These are phyloP conservation scores for Drosophila mimica DNA, from an alignment of 2,888 invertebrate species.

Conservation along the genomic window DNA sequence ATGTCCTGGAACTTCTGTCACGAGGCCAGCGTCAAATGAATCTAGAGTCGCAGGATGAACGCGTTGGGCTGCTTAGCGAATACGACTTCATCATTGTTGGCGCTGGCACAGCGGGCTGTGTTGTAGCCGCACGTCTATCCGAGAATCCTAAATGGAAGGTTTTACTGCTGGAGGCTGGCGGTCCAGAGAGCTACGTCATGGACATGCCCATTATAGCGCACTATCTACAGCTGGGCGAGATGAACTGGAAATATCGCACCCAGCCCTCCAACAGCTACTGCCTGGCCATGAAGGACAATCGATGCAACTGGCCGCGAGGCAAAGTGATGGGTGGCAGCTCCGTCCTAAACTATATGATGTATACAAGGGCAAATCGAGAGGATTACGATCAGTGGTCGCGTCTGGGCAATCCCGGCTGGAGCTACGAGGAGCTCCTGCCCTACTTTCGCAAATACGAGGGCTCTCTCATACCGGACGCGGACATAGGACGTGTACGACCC, in stretches of 20 bases:
- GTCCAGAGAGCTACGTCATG: constrained; percentile 89
- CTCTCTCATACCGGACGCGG: constrained; percentile 86
- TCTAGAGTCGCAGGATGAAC: constrained; percentile 73
- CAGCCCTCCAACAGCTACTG: constrained; percentile 90
- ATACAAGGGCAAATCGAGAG: constrained; percentile 88
- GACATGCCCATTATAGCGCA: constrained; percentile 90
- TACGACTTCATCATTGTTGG: constrained; percentile 93
- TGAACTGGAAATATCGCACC: constrained; percentile 93
- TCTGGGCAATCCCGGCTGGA: constrained; percentile 90
- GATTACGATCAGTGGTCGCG: constrained; percentile 92
- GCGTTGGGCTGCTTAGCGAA: constrained; percentile 80
- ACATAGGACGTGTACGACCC: constrained; percentile 83
- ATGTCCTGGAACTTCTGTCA: constrained; percentile 65
- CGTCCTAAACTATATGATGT: constrained; percentile 92
- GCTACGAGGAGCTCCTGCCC: constrained; percentile 89
- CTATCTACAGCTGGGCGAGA: constrained; percentile 88
- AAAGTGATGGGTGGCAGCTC: constrained; percentile 93
- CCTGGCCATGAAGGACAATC: constrained; percentile 89
- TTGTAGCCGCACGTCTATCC: constrained; percentile 89
- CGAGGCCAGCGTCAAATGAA: constrained; percentile 75
- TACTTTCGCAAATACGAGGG: constrained; percentile 92
- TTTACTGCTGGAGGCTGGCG: constrained; percentile 90
- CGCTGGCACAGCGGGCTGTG: constrained; percentile 92
- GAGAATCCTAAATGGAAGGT: constrained; percentile 89
- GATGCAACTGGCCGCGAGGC: constrained; percentile 92